These are phyloP conservation scores for Equus quagga DNA, from an alignment of 2,113 vertebrate species.

Conservation along the genomic window DNA sequence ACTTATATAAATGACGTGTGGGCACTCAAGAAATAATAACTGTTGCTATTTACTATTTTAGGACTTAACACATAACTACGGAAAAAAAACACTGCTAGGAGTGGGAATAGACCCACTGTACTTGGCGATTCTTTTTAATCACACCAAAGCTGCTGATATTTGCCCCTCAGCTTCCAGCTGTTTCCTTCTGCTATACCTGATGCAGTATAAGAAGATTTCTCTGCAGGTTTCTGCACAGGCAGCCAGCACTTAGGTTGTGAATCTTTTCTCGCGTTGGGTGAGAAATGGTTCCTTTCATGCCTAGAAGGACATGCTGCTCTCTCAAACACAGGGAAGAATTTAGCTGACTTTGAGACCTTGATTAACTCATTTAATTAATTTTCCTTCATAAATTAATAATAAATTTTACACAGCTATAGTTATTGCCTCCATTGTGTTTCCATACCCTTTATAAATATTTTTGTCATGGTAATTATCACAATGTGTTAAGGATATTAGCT, in stretches of 20 bases:
- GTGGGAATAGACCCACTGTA: not conserved
- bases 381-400: constrained; percentile 39
- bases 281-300: constrained; percentile 18
- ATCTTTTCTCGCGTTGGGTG: constrained; percentile 42
- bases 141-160: not conserved
- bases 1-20: not conserved
- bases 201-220: constrained; percentile 55
- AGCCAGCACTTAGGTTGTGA: constrained; percentile 46
- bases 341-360: constrained; percentile 48
- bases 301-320: constrained; percentile 26
- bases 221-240: constrained; percentile 63
- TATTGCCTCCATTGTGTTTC: not conserved
- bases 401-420: not conserved
- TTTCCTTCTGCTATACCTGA: constrained; percentile 77
- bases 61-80: not conserved
- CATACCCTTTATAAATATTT: constrained; percentile 16
- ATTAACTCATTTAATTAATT: constrained; percentile 21
- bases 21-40: not conserved
- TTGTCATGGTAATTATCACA: not conserved
- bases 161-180: constrained; percentile 61
- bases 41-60: constrained; percentile 36
- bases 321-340: not conserved
- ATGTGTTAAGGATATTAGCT: not conserved
- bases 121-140: constrained; percentile 54
- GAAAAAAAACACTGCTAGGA: not conserved